Conservation (phyloP, 2,888 invertebrate genomes). For the Tenthredo distinguenda region DNA sequence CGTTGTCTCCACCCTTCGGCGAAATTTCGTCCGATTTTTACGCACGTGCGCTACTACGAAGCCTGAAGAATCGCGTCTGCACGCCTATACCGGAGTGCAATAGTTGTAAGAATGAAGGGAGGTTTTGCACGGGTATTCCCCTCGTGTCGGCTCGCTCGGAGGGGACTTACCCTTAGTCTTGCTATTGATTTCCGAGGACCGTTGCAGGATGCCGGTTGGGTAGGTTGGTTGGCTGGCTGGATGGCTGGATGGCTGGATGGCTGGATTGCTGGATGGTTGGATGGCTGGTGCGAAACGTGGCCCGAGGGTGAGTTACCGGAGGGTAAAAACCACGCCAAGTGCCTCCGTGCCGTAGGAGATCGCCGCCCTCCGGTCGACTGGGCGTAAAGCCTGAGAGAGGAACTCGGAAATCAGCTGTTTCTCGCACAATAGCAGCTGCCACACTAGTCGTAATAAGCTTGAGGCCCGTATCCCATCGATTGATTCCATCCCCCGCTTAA, state of each 20-base stretch:
- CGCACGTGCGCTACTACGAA: neutral
- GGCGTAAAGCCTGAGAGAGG: slow-evolving; percentile 55
- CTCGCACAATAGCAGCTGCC: slow-evolving; percentile 60
- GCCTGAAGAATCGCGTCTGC: neutral
- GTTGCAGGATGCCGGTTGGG: slow-evolving; percentile 53
- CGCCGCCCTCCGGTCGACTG: neutral
- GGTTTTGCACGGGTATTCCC: slow-evolving; percentile 31
- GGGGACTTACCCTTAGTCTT: slow-evolving; percentile 53
- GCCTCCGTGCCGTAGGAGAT: slow-evolving; percentile 20
- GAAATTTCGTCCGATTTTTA: neutral
- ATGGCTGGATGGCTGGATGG: slow-evolving; percentile 1
- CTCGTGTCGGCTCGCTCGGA: slow-evolving; percentile 21
- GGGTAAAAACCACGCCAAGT: slow-evolving; percentile 53
- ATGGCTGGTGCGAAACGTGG: slow-evolving; percentile 52
- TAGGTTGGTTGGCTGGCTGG: slow-evolving; percentile 23
- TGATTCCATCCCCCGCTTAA: slow-evolving; percentile 9
- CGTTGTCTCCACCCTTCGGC: neutral
- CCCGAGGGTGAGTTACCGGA: slow-evolving; percentile 56
- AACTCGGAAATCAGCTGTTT: slow-evolving; percentile 65
- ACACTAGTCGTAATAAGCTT: slow-evolving; percentile 61
- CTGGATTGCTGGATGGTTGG: slow-evolving; percentile 4
- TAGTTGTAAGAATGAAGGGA: slow-evolving; percentile 40
- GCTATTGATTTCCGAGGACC: slow-evolving; percentile 65
- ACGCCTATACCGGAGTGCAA: neutral
- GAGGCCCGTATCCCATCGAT: slow-evolving; percentile 61